Evolutionary conservation across 2,888 invertebrate species (phyloP), one percentile per base, ranked within the genome.

Genomic region (Lochmaea capreae): DNA sequence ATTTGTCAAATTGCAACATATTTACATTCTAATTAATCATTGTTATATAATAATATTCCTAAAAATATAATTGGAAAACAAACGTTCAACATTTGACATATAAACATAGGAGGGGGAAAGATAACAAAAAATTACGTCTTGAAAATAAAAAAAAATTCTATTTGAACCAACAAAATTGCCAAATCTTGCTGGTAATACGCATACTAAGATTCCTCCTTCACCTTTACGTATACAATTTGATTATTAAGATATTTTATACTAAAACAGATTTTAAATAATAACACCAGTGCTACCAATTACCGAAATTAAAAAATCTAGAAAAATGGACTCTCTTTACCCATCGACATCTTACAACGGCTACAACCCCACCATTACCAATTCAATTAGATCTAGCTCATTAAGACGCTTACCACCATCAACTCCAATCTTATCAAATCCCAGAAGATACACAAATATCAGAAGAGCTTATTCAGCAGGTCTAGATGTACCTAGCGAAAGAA

Each of bases 401-500:
- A 67, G 72, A 71, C 71, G 79, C 10, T 67, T 81, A 18, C 82
- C 81, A 16, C 82, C 83, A 5, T 66, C 76, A n/a, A 67, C 77
- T 12, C 79, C 79, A 10, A 42, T 54, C 1, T 70, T 74, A 10
- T 69, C 65, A 46, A 67, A 67, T 16, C 14, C 61, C 42, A 75
- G 74, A 61, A 65, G 79, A 43, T 68, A 78, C 39, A 80, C 81
- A 2, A 80, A 81, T 2, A 75, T 79, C 8, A 75, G 79, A 65
- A 74, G 82, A 67, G 67, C 79, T 0, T 77, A 79, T 52, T 80
- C 78, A 6, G 76, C 80, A 8, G 81, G 80, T 33, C 73, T 83
- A 16, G 84, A 84, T 66, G 81, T 79, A 5, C 80, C 79, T 9
- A 76, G 75, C 62, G 79, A 80, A 52, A 75, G 79, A 69, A 81